Evolutionary conservation across 1,140 invertebrate genomes (phyloP).

Genomic region (Sesamia nonagrioides): DNA sequence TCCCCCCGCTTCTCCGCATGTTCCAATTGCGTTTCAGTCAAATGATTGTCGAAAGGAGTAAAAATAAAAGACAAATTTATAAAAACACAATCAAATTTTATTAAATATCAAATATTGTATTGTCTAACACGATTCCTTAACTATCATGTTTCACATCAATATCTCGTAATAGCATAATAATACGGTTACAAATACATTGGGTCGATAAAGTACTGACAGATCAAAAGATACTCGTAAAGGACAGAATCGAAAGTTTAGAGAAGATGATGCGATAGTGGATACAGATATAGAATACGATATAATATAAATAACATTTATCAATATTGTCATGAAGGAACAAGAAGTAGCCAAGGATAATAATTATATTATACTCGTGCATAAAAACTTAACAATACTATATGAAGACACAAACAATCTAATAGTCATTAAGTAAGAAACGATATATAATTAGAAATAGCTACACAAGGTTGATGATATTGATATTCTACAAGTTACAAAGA

Average conservation of each 20-base stretch:
- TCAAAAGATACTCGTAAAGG: conserved; percentile 29
- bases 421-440: background rate
- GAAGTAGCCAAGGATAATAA: conserved; percentile 66
- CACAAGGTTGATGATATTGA: conserved; percentile 21
- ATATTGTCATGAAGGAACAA: conserved; percentile 86
- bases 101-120: conserved; percentile 88
- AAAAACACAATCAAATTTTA: conserved; percentile 88
- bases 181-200: conserved; percentile 79
- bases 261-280: conserved; percentile 41
- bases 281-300: conserved; percentile 51
- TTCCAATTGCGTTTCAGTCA: background rate
- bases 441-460: background rate
- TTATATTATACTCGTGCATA: conserved; percentile 30
- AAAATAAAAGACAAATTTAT: conserved; percentile 71
- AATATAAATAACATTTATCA: conserved; percentile 57
- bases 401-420: conserved; percentile 23
- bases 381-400: conserved; percentile 44
- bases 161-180: conserved; percentile 76
- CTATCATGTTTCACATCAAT: conserved; percentile 87
- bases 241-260: conserved; percentile 48
- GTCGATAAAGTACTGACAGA: conserved; percentile 52
- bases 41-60: background rate
- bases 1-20: no score
- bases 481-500: background rate
- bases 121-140: conserved; percentile 87